Base-by-base conservation (phyloP, 2,888 invertebrate genomes). In the Synanthedon vespiformis region DNA sequence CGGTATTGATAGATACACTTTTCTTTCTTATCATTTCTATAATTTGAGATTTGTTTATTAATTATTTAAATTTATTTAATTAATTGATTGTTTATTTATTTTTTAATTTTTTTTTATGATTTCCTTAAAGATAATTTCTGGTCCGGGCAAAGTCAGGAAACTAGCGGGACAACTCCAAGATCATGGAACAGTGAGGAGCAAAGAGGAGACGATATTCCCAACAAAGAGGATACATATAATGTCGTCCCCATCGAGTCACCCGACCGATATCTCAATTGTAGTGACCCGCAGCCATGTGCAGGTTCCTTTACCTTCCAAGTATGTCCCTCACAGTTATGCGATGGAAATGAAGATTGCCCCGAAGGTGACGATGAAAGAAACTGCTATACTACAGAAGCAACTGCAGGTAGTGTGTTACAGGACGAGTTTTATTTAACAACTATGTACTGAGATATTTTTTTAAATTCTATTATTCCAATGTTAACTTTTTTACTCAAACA, bases 351-450 rank as follows among this genome's bases (percentile, higher is more conserved):
- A 0, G 63, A 70, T 47, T 74, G 72, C 51, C 67, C 69, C 0
- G 55, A 57, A 0, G 65, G 64, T 3, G 65, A 67, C 8, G 74
- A 74, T 48, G 72, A 73, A 53, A 34, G 50, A 2, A 50, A 53
- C 51, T 66, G 61, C 53, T 14, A 16, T 4, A 52, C 48, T 48
- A 44, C 44, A 6, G 44, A 44, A 44, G 14, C 6, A 6, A 44
- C 44, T 12, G 4, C 13, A 44, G 44, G 44, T 44, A 44, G n/a
- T 5, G 6, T n/a, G n/a, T n/a, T 12, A 44, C n/a, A n/a, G 10
- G 34, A 10, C 8, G 8, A 10, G 2, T 34, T 10, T 34, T 34
- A 2, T 34, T 34, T 34, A 10, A 10, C 34, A 2, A 8, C n/a
- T n/a, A 8, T 34, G 8, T 34, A 10, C 34, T 34, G 10, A 34